Conservation (phyloP, 2,888 invertebrate genomes). For the Netelia fuscicornis region DNA sequence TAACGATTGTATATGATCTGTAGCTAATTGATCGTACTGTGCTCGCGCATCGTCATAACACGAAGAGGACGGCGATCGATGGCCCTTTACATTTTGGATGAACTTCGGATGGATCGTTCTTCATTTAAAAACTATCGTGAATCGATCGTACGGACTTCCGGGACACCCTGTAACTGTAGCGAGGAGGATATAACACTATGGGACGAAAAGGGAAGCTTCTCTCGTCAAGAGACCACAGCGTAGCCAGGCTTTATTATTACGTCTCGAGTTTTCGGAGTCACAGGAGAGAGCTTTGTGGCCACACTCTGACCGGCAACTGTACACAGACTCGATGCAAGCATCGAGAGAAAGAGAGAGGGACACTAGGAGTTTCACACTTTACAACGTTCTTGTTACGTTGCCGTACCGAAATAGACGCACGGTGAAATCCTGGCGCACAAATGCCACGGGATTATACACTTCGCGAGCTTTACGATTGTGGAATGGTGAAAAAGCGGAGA, state of each 20-base stretch:
- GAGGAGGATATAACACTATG: neutral
- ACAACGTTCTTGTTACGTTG: constrained; percentile 37
- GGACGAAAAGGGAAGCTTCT: constrained; percentile 3
- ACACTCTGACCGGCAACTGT: neutral
- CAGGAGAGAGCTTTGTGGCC: constrained; percentile 21
- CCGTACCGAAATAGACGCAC: constrained; percentile 4
- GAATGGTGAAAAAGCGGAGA: neutral
- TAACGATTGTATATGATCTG: too few species aligned
- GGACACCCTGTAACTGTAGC: neutral
- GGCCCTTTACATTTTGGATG: too few species aligned
- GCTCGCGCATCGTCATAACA: too few species aligned
- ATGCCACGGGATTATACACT: constrained; percentile 7
- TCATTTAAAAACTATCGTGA: neutral
- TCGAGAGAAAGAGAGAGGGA: neutral
- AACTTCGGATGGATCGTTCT: neutral
- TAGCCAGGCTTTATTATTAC: constrained; percentile 1
- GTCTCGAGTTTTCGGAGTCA: neutral
- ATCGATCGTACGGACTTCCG: neutral
- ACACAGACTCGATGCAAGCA: neutral
- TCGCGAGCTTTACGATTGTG: neutral
- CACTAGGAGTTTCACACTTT: constrained; percentile 35
- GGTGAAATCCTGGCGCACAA: neutral
- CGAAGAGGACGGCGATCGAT: too few species aligned
- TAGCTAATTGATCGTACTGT: too few species aligned
- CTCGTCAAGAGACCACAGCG: neutral